Conservation (phyloP, 2,888 invertebrate genomes). For the Arctia plantaginis region DNA sequence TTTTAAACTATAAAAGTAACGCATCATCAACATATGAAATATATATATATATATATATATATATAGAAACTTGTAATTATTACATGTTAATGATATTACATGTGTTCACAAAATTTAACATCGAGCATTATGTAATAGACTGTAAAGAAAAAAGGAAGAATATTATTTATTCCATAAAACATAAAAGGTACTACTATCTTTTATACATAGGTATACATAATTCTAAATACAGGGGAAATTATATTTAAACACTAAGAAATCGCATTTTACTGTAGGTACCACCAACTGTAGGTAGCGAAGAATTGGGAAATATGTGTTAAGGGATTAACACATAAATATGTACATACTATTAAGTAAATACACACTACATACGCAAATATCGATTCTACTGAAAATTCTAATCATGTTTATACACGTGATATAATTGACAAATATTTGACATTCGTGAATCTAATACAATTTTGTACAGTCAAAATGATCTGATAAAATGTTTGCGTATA, state of each 20-base stretch:
- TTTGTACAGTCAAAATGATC: constrained; percentile 1
- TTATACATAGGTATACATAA: not conserved
- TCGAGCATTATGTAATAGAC: not conserved
- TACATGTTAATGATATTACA: not conserved
- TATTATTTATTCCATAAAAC: too few species aligned
- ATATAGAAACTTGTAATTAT: too few species aligned
- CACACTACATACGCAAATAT: not conserved
- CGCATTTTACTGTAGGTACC: not conserved
- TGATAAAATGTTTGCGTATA: constrained; percentile 13
- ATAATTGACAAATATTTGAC: constrained; percentile 10
- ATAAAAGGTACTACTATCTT: not conserved
- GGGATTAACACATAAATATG: not conserved
- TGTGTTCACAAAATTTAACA: not conserved
- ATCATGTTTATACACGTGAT: constrained; percentile 19
- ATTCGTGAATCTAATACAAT: not conserved
- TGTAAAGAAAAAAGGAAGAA: too few species aligned
- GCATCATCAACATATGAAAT: not conserved
- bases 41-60: too few species aligned
- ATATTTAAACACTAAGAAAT: not conserved
- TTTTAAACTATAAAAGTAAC: not conserved
- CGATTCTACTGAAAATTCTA: constrained; percentile 6
- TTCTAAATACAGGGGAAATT: not conserved
- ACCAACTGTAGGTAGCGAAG: too few species aligned
- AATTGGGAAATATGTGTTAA: not conserved
- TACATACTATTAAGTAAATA: not conserved